Base-by-base conservation (phyloP, 2,888 invertebrate genomes). In the Patella ulyssiponensis region DNA sequence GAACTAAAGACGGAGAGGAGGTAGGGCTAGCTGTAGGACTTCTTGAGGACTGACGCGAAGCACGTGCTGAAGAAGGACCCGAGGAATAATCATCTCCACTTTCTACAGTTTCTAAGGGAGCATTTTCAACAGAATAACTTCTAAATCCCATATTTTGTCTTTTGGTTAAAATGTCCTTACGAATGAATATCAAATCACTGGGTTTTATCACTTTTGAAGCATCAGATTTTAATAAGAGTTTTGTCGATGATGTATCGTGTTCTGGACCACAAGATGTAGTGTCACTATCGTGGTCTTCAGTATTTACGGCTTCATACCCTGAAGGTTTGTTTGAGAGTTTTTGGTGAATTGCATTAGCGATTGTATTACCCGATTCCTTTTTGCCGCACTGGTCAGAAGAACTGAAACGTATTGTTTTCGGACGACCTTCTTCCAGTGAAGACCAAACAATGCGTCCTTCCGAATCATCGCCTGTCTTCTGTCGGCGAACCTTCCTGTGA, bases 401-500 rank as follows among this genome's bases (percentile, higher is more conserved):
- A 33, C 23, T 9, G 15, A 20, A 53, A 56, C 64, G 73, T 54
- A 64, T 53, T 20, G 69, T 53, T 69, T 33, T 76, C 27, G 52
- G 64, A 23, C 23, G 20, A 64, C 64, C 64, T 20, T 64, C 56
- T 14, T 69, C 71, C 5, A 53, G 69, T 23, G 15, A 20, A 3
- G 20, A 53, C 76, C 69, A 76, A 17, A 73, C 64, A 23, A 64
- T 64, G 12, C 64, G 20, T 12, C 64, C 64, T 23, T 64, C 56
- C 7, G 73, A 58, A 54, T 64, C 54, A 12, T 76, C 76, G 17
- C 71, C 75, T 9, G 52, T 12, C 71, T 80, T 80, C 71, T 78
- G 77, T 9, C 80, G 23, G 11, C 71, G 64, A 20, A 75, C 77
- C 52, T 79, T 80, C 33, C 80, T 56, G 72, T 79, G 78, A 74